Evolutionary conservation across 1,140 invertebrate genomes (phyloP).

Genomic region (Microvelia longipes): DNA sequence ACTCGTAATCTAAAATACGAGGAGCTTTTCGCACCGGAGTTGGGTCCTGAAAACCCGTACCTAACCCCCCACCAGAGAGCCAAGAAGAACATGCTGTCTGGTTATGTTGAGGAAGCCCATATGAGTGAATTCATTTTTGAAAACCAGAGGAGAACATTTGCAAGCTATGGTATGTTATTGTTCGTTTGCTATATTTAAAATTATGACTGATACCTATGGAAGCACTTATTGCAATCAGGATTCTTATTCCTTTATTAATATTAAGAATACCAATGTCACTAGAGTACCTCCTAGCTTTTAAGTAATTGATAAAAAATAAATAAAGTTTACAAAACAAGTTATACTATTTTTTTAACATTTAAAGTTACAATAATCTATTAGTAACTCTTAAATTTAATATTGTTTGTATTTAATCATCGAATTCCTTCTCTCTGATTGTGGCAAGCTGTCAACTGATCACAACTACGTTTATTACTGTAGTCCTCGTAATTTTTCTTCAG

Average conservation of each 20-base stretch:
- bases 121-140: slow-evolving; percentile 97
- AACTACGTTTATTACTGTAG: too few relatives aligned
- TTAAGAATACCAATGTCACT: neutral
- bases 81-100: slow-evolving; percentile 79
- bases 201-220: neutral
- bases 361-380: too few relatives aligned
- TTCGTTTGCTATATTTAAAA: neutral
- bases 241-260: neutral
- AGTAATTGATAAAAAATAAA: too few relatives aligned
- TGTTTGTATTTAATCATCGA: too few relatives aligned
- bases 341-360: too few relatives aligned
- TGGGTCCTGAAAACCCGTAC: slow-evolving; percentile 83
- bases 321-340: too few relatives aligned
- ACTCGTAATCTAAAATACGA: slow-evolving; percentile 89
- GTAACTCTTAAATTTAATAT: too few relatives aligned
- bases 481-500: too few relatives aligned
- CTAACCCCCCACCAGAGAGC: slow-evolving; percentile 76
- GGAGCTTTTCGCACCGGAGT: slow-evolving; percentile 79
- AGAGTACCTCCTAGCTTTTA: neutral
- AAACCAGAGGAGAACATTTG: slow-evolving; percentile 88
- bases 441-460: too few relatives aligned
- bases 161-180: slow-evolving; percentile 54
- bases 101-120: slow-evolving; percentile 87
- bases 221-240: neutral
- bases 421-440: too few relatives aligned